These are phyloP conservation scores for Penaeus chinensis DNA, from an alignment of 1,140 invertebrate genomes.

Conservation along the genomic window DNA sequence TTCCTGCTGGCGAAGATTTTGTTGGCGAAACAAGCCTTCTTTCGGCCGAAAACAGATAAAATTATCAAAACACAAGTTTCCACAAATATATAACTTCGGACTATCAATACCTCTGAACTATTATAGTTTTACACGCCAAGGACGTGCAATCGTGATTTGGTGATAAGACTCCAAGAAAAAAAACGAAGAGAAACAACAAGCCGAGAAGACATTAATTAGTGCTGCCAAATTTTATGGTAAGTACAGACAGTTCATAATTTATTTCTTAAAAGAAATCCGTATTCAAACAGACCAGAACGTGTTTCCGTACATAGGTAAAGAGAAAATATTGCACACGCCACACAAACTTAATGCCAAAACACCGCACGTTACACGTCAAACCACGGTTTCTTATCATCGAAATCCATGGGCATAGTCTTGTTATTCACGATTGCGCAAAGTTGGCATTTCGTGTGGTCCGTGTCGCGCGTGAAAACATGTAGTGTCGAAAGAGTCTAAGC, in stretches of 20 bases:
- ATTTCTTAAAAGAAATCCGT: background rate
- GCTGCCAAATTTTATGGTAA: conserved; percentile 57
- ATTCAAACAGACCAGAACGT: no score
- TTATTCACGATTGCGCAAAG: no score
- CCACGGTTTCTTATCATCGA: no score
- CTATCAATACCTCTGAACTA: no score
- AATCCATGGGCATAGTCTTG: no score
- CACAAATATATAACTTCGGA: no score
- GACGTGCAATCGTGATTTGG: conserved; percentile 55
- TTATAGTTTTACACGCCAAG: background rate
- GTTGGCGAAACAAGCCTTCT: conserved; percentile 34
- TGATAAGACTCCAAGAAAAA: conserved; percentile 41
- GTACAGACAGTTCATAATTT: conserved; percentile 19
- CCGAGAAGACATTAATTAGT: conserved; percentile 31
- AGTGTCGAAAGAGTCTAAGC: conserved; percentile 49
- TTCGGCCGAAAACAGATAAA: conserved; percentile 39
- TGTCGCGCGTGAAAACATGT: conserved; percentile 52
- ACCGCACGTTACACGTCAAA: no score
- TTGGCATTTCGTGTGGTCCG: background rate
- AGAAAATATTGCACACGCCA: no score
- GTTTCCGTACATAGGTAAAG: no score
- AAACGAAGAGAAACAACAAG: conserved; percentile 21
- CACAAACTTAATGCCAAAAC: no score
- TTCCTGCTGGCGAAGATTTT: conserved; percentile 43
- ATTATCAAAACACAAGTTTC: conserved; percentile 4